Percentiles rank a stretch among this genome's conserved stretches.
Conservation (phyloP, 2,888 invertebrate genomes). For the Oithona nana region DNA sequence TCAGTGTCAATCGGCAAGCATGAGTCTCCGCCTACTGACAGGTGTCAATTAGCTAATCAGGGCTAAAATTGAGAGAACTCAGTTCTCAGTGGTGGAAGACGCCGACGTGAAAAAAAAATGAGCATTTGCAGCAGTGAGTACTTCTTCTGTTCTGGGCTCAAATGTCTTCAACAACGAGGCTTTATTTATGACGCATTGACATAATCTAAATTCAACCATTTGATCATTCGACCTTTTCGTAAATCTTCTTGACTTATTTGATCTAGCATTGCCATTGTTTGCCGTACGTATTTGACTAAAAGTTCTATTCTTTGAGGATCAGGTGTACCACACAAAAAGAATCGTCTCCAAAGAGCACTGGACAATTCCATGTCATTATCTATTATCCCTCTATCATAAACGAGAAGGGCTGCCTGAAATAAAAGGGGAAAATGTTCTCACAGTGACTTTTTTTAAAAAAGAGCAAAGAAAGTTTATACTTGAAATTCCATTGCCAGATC, state of each 20-base stretch:
- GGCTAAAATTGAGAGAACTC: too few species aligned
- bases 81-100: too few species aligned
- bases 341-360: constrained; percentile 57
- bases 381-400: constrained; percentile 67
- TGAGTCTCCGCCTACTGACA: too few species aligned
- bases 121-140: too few species aligned
- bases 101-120: too few species aligned
- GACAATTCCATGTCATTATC: constrained; percentile 56
- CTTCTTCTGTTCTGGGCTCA: too few species aligned
- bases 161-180: too few species aligned
- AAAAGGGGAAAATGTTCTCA: background rate
- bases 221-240: background rate
- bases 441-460: background rate
- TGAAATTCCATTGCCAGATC: background rate
- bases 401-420: constrained; percentile 56
- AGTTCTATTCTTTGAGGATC: background rate
- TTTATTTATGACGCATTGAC: background rate
- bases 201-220: background rate
- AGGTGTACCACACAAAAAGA: constrained; percentile 36
- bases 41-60: too few species aligned
- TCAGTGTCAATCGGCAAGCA: too few species aligned
- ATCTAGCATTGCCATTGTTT: constrained; percentile 1
- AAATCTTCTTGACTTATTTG: background rate
- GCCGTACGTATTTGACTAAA: constrained; percentile 7
- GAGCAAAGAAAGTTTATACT: background rate